Evolutionary conservation across 1,140 invertebrate genomes (phyloP), one percentile per base, ranked within the genome.

Genomic region (Saccostrea glomerata): DNA sequence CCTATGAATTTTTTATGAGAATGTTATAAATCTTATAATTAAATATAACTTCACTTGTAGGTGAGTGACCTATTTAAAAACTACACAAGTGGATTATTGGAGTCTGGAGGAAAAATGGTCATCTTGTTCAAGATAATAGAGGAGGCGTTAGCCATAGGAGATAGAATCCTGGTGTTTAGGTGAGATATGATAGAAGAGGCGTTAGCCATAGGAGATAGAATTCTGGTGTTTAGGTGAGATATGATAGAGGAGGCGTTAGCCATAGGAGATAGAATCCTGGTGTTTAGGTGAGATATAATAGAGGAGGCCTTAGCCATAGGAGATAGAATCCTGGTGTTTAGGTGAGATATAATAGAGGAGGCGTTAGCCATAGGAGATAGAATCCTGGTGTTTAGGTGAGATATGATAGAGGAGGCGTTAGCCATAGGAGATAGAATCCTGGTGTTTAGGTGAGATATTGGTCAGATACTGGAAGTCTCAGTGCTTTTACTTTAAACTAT

Each of bases 21-120:
- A 9, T 47, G 47, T 47, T 47, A n/a, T n/a, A n/a, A n/a, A n/a
- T n/a, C 20, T 63, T 11, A 58, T 3, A 63, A n/a, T 20, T 20
- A 0, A 1, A 25, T 30, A 25, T 77, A 0, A 40, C 23, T 12
- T 25, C 12, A 63, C 60, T 87, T 89, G 30, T 92, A 97, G 97
- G 98, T 98, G 0, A 96, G 97, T 6, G 97, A 98, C 86, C 93
- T 98, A 23, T 96, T 99, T 93, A 97, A 98, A 94, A 97, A 97
- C 90, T 99, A 99, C 94, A 95, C 97, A 86, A 96, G 98, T 12
- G 98, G 97, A 54, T 95, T 97, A n/a, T 97, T 99, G 89, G 98
- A 98, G 92, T 98, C 98, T 93, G 98, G 98, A 6, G 97, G 97
- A 1, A 99, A 99, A 96, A 98, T 99, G 97, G 96, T 98, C 89